Evolutionary conservation across 2,797 vertebrate species (phyloP).

Genomic region (Hoplostethus atlanticus): DNA sequence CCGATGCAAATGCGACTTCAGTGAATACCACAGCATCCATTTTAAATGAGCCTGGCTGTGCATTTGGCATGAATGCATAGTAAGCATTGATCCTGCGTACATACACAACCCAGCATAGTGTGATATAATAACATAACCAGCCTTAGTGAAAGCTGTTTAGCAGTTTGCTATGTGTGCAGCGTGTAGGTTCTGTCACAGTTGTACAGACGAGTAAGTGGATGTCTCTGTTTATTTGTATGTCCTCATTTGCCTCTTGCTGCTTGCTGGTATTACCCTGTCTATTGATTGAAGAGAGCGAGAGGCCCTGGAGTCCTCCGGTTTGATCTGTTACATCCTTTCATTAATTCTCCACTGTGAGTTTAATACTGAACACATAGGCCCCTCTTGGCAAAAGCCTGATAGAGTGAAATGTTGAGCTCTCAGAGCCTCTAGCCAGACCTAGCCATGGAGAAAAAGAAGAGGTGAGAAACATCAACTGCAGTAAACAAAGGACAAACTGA

Average conservation of each 20-base stretch:
- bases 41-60: slow-evolving; percentile 46
- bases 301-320: slow-evolving; percentile 71
- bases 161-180: slow-evolving; percentile 37
- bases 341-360: slow-evolving; percentile 73
- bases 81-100: slow-evolving; percentile 60
- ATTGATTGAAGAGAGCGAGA: slow-evolving; percentile 73
- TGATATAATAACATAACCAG: slow-evolving; percentile 50
- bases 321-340: slow-evolving; percentile 78
- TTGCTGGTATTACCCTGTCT: slow-evolving; percentile 63
- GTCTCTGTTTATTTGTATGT: slow-evolving; percentile 63
- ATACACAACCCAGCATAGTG: slow-evolving; percentile 42
- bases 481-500: slow-evolving; percentile 54
- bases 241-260: slow-evolving; percentile 73
- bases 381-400: slow-evolving; percentile 69
- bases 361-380: slow-evolving; percentile 63
- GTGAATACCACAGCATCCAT: slow-evolving; percentile 44
- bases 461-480: slow-evolving; percentile 59
- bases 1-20: slow-evolving; percentile 48
- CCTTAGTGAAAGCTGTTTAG: slow-evolving; percentile 19
- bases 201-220: slow-evolving; percentile 23
- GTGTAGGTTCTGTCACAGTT: slow-evolving; percentile 32
- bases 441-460: slow-evolving; percentile 36
- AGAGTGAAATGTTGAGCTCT: slow-evolving; percentile 64
- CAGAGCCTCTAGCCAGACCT: slow-evolving; percentile 27
- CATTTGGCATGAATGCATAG: slow-evolving; percentile 46